Base-by-base conservation (phyloP, 2,888 invertebrate genomes). In the Drosophila mettleri region DNA sequence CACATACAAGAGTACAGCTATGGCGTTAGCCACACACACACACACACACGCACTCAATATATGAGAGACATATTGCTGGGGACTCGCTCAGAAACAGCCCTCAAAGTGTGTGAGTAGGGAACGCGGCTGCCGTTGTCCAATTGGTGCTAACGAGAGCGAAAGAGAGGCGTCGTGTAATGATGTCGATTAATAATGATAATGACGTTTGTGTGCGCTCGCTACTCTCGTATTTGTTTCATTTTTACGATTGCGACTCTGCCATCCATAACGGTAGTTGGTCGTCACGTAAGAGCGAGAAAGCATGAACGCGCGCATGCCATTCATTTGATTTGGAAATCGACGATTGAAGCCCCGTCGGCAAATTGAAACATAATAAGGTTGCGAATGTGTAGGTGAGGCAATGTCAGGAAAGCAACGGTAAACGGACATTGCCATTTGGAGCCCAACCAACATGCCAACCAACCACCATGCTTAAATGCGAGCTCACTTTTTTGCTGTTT, bases 201-300 rank as follows among this genome's bases (percentile, higher is more conserved):
- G 74, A 80, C 49, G 87, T 86, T 86, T 43, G 20, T 20, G 20
- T 55, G 58, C 48, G 52, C 31, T 31, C 58, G 41, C 51, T 65
- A 33, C 62, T 49, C 58, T 54, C 34, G 48, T 33, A 33, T 66
- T 39, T 62, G 61, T 59, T 57, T 69, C 59, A 57, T 65, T 78
- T 69, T 43, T 58, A 27, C 22, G 24, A 20, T 34, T 55, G 33
- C 20, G 16, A 41, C 31, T 45, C 57, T 68, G 55, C 43, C 54
- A 48, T 58, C 64, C 45, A 77, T 64, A 74, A 69, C 84, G 67
- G 72, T 78, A 88, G 83, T 84, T 81, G 75, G 34, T 36, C 27
- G 62, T 57, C 51, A 60, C 46, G 76, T 63, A 71, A 83, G 69
- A 74, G 79, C 72, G 74, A 86, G 81, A 88, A 65, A 83, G 85